A percentile compares a stretch with the other conserved stretches of the same genome.
Conservation (phyloP, 2,797 vertebrate genomes). For the Coendou prehensilis region DNA sequence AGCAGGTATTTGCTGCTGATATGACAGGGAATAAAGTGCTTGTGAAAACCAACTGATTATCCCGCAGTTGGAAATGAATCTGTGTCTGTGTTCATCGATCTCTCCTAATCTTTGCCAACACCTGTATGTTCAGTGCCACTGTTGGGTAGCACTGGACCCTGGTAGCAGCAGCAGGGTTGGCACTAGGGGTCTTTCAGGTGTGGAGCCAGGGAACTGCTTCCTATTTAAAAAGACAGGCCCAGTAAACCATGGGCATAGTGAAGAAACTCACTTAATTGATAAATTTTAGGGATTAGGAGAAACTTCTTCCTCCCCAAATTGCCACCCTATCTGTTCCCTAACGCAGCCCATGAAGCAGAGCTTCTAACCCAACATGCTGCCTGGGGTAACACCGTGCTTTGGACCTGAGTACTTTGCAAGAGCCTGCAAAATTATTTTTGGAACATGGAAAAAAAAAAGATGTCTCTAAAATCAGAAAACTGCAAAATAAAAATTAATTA, state of each 20-base stretch:
- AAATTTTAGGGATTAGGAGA: background rate
- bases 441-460: background rate
- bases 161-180: background rate
- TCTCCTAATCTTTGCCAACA: constrained; percentile 68
- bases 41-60: constrained; percentile 82
- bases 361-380: background rate
- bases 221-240: constrained; percentile 28
- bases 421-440: constrained; percentile 58
- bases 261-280: background rate
- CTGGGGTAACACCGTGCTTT: background rate
- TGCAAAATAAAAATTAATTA: constrained; percentile 73
- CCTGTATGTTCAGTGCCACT: background rate
- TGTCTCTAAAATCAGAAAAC: constrained; percentile 64
- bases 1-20: constrained; percentile 73
- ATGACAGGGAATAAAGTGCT: constrained; percentile 77
- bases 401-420: constrained; percentile 1
- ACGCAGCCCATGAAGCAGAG: background rate
- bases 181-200: background rate
- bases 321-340: background rate
- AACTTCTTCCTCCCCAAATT: background rate
- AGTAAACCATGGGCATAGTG: background rate
- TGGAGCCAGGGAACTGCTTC: background rate
- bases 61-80: constrained; percentile 40
- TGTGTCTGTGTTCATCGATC: constrained; percentile 22
- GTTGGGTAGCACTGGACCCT: background rate